These are phyloP conservation scores for Sebastes trivittatus DNA, from an alignment of 2,797 vertebrate species.

Conservation along the genomic window DNA sequence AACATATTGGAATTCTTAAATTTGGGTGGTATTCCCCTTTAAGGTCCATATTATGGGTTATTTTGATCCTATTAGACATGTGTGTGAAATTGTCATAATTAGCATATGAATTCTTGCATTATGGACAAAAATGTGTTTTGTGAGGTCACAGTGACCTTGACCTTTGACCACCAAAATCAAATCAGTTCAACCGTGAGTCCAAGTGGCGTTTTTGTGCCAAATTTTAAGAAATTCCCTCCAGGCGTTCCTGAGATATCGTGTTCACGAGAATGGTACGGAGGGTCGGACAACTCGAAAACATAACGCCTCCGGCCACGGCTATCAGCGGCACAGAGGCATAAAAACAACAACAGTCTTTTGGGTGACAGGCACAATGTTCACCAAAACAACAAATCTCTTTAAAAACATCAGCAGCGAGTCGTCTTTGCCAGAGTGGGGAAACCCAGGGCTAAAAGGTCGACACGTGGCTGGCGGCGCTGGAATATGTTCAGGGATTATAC, in stretches of 20 bases:
- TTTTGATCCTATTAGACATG: too few species aligned
- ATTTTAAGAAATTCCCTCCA: not conserved
- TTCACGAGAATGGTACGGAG: not conserved
- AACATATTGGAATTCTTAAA: too few species aligned
- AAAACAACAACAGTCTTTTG: not conserved
- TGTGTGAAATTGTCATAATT: too few species aligned
- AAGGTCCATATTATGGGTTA: not conserved
- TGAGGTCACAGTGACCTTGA: too few species aligned
- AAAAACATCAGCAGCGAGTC: not conserved
- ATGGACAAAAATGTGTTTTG: too few species aligned
- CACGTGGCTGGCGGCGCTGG: not conserved
- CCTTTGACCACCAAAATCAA: too few species aligned
- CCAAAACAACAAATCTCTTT: not conserved
- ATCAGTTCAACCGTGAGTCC: too few species aligned
- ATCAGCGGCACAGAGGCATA: not conserved
- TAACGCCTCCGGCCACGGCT: not conserved
- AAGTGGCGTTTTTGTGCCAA: not conserved
- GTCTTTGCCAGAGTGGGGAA: conserved; percentile 16
- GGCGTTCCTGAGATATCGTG: not conserved
- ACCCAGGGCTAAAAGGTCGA: conserved; percentile 13
- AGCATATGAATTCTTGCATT: too few species aligned
- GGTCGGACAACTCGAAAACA: not conserved
- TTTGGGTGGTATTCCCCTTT: too few species aligned
- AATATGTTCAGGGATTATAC: conserved; percentile 59
- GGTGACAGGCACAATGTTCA: not conserved